Evolutionary conservation across 2,888 invertebrate genomes (phyloP), one percentile per base, ranked within the genome.

Genomic region (Drosophila birchii): DNA sequence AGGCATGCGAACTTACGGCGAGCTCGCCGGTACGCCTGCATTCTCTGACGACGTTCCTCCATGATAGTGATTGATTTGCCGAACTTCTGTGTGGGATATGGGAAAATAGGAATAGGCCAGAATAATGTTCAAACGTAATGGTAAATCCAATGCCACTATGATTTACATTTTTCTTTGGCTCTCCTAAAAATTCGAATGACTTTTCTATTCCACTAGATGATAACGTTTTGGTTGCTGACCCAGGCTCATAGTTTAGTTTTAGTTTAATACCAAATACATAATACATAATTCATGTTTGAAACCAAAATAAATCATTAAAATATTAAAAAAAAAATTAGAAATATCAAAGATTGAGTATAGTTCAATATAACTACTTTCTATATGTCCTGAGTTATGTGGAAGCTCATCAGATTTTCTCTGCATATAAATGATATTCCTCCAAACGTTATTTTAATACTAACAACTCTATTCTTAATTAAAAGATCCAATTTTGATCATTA

Each of bases 1-100:
- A 49, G 62, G 16, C 62, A 61, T 39, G 87, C 74, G 39, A 84
- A 90, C 53, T 78, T 83, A n/a, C 81, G 75, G 2, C 90, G 82
- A 3, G 78, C 69, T 5, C 66, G 58, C 51, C 79, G 75, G 49
- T 89, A 81, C 9, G 57, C 64, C 4, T 71, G 39, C 34, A 67
- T 47, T 56, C 73, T 49, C 20, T 29, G 18, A 8, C 44, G 44
- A 16, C 73, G 75, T 11, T 54, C 49, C 4, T 73, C 73, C 73
- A 73, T 73, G 64, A 64, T 18, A 20, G 14, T 9, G 64, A 38
- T 51, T n/a, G 36, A 20, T 34, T 49, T 49, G 39, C 47, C 39
- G 39, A 41, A 44, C 5, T 44, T 49, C 6, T 23, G 49, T 49
- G 49, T 68, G 7, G 20, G 44, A n/a, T 36, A 20, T 44, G 14